Evolutionary conservation across 2,113 vertebrate genomes (phyloP).

Genomic region (Grantiella picta): DNA sequence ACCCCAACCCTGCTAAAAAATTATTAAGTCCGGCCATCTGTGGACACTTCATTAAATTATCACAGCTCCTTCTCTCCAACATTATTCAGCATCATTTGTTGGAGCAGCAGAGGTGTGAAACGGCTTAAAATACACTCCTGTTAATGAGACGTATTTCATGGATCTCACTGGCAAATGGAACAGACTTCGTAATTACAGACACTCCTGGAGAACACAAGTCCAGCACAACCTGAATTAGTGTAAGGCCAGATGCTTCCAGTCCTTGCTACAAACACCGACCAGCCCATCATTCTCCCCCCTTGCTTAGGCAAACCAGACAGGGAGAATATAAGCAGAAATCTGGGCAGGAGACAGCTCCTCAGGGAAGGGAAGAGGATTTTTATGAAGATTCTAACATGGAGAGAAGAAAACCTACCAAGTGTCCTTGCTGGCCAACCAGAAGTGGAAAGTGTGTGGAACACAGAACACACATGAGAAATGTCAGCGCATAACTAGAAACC

Average conservation of each 20-base stretch:
- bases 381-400: rapidly evolving
- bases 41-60: conserved; percentile 50
- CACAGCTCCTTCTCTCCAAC: background rate
- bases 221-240: background rate
- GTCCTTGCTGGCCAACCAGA: background rate
- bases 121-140: background rate
- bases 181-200: background rate
- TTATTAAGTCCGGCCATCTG: conserved; percentile 41
- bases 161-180: background rate
- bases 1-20: conserved; percentile 24
- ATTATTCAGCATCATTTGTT: conserved; percentile 31
- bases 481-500: background rate
- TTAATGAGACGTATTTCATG: background rate
- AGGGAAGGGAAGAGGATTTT: background rate
- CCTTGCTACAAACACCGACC: background rate
- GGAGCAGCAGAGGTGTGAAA: conserved; percentile 41
- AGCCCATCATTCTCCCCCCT: background rate
- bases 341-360: background rate
- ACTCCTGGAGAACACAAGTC: background rate
- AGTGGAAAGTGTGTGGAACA: rapidly evolving
- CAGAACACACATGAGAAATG: background rate
- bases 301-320: background rate
- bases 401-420: background rate
- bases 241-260: background rate
- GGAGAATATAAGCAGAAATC: background rate